These are phyloP conservation scores for Lampris incognitus DNA, from an alignment of 2,113 vertebrate genomes.

Conservation along the genomic window DNA sequence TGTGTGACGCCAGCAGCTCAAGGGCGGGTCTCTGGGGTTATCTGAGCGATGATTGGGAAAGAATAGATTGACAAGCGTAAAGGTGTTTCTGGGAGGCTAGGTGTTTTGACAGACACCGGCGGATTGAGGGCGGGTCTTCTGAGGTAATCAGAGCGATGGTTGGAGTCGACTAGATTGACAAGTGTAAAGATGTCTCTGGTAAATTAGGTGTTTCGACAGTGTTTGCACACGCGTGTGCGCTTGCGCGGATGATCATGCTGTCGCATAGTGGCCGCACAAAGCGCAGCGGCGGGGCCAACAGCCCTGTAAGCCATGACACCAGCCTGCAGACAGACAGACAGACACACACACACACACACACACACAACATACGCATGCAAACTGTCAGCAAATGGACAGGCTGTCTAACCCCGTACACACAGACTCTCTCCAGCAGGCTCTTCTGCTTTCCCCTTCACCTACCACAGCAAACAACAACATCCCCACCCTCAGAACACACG, in stretches of 20 bases:
- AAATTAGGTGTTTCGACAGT: constrained; percentile 41
- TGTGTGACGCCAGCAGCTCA: constrained; percentile 43
- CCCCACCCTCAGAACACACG: too few relatives aligned
- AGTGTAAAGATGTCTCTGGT: constrained; percentile 36
- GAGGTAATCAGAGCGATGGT: constrained; percentile 68
- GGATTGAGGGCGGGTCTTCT: constrained; percentile 56
- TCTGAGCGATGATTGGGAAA: constrained; percentile 73
- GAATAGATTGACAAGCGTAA: constrained; percentile 34
- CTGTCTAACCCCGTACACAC: constrained; percentile 40
- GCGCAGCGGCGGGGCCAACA: constrained; percentile 38
- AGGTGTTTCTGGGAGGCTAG: constrained; percentile 44
- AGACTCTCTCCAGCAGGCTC: constrained; percentile 14
- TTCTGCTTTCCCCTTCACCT: constrained; percentile 23
- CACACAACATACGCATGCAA: constrained; percentile 6
- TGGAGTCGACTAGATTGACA: constrained; percentile 61
- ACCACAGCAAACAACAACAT: not conserved
- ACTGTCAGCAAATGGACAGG: constrained; percentile 38
- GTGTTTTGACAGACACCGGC: constrained; percentile 34
- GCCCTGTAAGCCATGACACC: constrained; percentile 62
- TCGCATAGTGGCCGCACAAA: constrained; percentile 36
- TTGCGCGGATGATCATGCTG: constrained; percentile 27
- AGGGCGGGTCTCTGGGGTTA: constrained; percentile 61
- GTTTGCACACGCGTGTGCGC: constrained; percentile 14
- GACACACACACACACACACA: constrained; percentile 13
- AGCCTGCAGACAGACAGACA: constrained; percentile 17